A percentile compares a stretch with the other conserved stretches of the same genome.
These are phyloP conservation scores for Acestrorhynchus altus DNA, from an alignment of 2,797 vertebrate genomes.

Conservation along the genomic window DNA sequence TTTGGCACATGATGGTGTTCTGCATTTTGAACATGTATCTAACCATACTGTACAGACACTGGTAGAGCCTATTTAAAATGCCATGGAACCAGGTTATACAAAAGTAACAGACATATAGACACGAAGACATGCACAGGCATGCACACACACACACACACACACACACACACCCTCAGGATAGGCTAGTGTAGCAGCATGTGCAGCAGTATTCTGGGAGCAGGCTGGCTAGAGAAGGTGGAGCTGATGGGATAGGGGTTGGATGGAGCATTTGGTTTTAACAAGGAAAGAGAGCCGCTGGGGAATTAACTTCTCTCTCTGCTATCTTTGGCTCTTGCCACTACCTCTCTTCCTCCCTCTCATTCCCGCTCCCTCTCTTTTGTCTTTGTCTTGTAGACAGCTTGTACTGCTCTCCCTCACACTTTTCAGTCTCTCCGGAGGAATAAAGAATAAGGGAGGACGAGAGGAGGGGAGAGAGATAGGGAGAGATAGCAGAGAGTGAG, in stretches of 20 bases:
- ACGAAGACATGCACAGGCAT: neutral
- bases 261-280: slow-evolving; percentile 47
- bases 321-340: slow-evolving; percentile 47
- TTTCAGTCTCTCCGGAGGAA: slow-evolving; percentile 42
- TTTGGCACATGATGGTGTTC: too few relatives aligned
- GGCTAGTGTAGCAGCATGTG: slow-evolving; percentile 16
- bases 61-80: neutral
- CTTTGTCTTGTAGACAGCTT: slow-evolving; percentile 50
- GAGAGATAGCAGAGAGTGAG: slow-evolving; percentile 5
- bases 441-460: slow-evolving; percentile 26
- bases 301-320: slow-evolving; percentile 42
- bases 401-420: slow-evolving; percentile 38
- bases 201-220: slow-evolving; percentile 28
- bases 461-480: slow-evolving; percentile 12
- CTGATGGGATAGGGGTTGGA: slow-evolving; percentile 29
- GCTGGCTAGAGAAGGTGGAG: slow-evolving; percentile 36
- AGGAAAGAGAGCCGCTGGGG: slow-evolving; percentile 33
- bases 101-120: neutral
- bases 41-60: too few relatives aligned
- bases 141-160: neutral
- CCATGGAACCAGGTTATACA: neutral
- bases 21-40: too few relatives aligned
- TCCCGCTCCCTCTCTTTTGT: slow-evolving; percentile 39
- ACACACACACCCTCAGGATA: neutral
- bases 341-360: slow-evolving; percentile 28